Evolutionary conservation across 2,113 vertebrate genomes (phyloP), one percentile per base, ranked within the genome.

Genomic region (Chaetops frenatus): DNA sequence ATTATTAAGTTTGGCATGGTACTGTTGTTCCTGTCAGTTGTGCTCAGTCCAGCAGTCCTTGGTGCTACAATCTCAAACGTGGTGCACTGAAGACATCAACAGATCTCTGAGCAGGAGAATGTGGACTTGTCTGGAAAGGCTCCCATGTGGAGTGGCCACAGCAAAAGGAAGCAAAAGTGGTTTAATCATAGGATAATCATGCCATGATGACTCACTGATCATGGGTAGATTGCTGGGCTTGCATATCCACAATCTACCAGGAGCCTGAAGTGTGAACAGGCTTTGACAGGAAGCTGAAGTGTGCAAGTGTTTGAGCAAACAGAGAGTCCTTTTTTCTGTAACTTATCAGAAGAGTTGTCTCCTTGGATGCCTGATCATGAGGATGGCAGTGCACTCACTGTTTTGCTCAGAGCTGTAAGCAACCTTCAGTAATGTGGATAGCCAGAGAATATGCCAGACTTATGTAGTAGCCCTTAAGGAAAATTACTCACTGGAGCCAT

Each of bases 351-450:
- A 23, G 80, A 71, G 40, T 85, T 87, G 80, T 96, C 91, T 95
- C 90, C 96, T 93, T 89, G 65, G 91, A 40, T 78, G 94, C 80
- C 81, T 78, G 87, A 42, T 94, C 95, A 93, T 95, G 94, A 86
- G 94, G 89, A 81, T 65, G 85, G 80, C 94, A 91, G 92, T 7
- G 20, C 27, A 18, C 81, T 90, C 50, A 2, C 80, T 94, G 85
- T 95, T 96, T 96, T 82, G 94, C 96, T 97, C 83, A 83, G 36
- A 97, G 97, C 97, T 95, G 95, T 95, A 44, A 95, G 95, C 96
- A 97, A 97, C 96, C 96, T 97, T 97, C 97, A 95, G 64, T 95
- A 69, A 97, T 93, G 91, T 70, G 83, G 85, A 92, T 51, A 92
- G 94, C 83, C 96, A 93, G 73, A 96, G 95, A 97, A 97, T 89